Percentiles rank a stretch among this genome's conserved stretches.
These are phyloP conservation scores for Muntiacus muntjak DNA, from an alignment of 2,113 vertebrate genomes.

Conservation along the genomic window DNA sequence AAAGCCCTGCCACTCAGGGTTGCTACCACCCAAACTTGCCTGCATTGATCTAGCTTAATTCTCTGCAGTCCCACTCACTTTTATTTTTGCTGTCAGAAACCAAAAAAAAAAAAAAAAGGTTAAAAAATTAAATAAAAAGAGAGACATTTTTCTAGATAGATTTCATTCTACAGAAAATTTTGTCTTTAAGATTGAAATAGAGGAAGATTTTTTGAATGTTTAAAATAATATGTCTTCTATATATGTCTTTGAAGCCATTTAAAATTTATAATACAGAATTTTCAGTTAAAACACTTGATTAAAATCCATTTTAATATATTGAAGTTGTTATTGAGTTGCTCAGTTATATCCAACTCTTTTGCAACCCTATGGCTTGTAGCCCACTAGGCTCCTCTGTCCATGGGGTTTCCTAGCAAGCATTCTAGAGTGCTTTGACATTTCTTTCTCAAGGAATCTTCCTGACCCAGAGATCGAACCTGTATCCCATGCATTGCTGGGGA, in stretches of 20 bases:
- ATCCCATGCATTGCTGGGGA: not conserved
- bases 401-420: not conserved
- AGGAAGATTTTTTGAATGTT: not conserved
- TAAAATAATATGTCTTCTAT: not conserved
- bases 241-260: not conserved
- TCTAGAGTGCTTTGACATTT: not conserved
- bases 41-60: not conserved
- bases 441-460: not conserved
- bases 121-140: not conserved
- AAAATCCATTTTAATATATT: not conserved
- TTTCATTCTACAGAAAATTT: constrained; percentile 7
- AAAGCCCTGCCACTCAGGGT: not conserved
- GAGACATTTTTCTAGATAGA: not conserved
- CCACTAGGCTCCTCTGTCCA: not conserved
- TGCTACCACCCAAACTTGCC: not conserved
- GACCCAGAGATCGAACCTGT: not conserved
- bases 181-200: not conserved
- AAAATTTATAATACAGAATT: not conserved
- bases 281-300: constrained; percentile 9
- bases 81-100: not conserved
- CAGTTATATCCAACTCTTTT: not conserved
- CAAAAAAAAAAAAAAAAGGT: not conserved
- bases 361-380: not conserved
- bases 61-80: not conserved
- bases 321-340: not conserved